These are phyloP conservation scores for Puma concolor DNA, from an alignment of 2,113 vertebrate genomes.

Conservation along the genomic window DNA sequence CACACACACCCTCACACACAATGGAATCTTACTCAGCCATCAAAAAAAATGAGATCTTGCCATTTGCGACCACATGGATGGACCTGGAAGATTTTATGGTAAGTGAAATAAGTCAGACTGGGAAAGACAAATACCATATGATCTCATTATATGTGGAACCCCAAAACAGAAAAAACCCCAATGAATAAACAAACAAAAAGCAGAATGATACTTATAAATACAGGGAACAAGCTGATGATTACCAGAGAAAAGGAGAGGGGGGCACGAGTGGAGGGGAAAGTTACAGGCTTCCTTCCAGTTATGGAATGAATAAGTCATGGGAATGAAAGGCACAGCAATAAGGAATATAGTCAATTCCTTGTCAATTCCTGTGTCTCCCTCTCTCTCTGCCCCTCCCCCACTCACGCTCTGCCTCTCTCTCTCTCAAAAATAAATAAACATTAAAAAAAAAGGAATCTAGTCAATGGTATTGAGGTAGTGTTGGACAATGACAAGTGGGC, in stretches of 20 bases:
- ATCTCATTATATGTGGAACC: background rate
- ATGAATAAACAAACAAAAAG: background rate
- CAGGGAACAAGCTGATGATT: background rate
- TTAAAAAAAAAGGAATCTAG: background rate
- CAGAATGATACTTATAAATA: background rate
- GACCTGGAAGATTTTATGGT: background rate
- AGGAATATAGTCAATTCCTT: background rate
- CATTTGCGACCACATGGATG: background rate
- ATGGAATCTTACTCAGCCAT: background rate
- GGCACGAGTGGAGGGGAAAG: background rate
- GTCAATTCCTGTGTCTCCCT: no score
- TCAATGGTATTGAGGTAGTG: background rate
- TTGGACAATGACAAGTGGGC: fast-evolving
- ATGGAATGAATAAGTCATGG: background rate
- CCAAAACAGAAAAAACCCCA: background rate
- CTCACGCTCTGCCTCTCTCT: no score
- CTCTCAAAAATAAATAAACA: no score
- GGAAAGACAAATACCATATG: background rate
- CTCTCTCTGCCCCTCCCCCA: no score
- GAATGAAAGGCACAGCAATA: background rate
- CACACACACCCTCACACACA: background rate
- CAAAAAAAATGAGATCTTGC: background rate
- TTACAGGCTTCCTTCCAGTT: background rate
- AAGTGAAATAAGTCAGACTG: background rate
- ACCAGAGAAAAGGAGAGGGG: background rate